Percentiles rank a stretch among this genome's conserved stretches.
Conservation (phyloP, 2,797 vertebrate species). For the Triplophysa yarkandensis region DNA sequence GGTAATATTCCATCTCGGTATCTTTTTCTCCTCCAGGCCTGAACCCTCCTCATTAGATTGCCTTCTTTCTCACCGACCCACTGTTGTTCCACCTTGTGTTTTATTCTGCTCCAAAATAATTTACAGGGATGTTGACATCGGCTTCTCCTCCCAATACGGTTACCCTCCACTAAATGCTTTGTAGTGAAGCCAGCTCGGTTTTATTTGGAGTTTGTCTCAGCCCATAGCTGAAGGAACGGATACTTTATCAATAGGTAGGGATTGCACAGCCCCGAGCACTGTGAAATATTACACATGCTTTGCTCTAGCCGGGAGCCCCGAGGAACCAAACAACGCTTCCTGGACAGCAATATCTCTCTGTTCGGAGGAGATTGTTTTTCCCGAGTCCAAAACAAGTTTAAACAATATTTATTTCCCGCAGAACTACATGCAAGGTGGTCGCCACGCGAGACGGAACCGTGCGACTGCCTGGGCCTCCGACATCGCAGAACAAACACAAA, state of each 20-base stretch:
- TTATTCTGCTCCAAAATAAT: slow-evolving; percentile 54
- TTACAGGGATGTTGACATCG: slow-evolving; percentile 55
- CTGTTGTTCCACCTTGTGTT: slow-evolving; percentile 38
- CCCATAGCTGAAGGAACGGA: slow-evolving; percentile 41
- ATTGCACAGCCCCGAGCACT: slow-evolving; percentile 52
- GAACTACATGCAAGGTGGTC: slow-evolving; percentile 8
- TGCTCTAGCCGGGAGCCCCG: slow-evolving; percentile 36
- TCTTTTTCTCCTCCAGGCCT: slow-evolving; percentile 47
- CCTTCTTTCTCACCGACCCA: slow-evolving; percentile 16
- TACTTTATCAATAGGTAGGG: slow-evolving; percentile 48
- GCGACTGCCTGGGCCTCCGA: slow-evolving; percentile 3
- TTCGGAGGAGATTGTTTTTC: slow-evolving; percentile 48
- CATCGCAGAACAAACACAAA: slow-evolving; percentile 27
- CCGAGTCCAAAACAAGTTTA: slow-evolving; percentile 24
- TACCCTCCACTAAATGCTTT: slow-evolving; percentile 52
- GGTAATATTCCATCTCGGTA: neutral
- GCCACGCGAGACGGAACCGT: neutral
- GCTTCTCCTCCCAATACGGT: slow-evolving; percentile 48
- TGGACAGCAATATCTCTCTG: slow-evolving; percentile 47
- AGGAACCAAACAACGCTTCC: slow-evolving; percentile 39
- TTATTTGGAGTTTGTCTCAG: slow-evolving; percentile 58
- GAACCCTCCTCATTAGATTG: slow-evolving; percentile 52
- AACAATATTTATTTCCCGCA: slow-evolving; percentile 45
- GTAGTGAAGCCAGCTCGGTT: slow-evolving; percentile 51
- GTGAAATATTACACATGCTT: slow-evolving; percentile 58